Evolutionary conservation across 2,797 vertebrate genomes (phyloP).

Genomic region (Hydrophis major): DNA sequence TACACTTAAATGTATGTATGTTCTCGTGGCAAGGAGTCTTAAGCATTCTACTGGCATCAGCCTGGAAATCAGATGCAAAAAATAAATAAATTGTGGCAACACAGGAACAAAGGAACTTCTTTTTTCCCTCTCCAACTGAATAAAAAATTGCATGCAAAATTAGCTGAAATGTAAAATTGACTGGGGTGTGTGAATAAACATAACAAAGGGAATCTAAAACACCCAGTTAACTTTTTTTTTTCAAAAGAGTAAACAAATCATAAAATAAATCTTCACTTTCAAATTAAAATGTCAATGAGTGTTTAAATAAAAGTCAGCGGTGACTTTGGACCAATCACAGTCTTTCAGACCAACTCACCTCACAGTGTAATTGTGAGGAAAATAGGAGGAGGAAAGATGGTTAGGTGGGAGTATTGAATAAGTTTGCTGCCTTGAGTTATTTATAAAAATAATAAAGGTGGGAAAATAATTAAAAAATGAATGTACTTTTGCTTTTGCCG

Average conservation of each 20-base stretch:
- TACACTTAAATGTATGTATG: slow-evolving; percentile 34
- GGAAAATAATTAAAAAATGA: background rate
- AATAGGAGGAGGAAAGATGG: background rate
- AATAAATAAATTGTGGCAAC: slow-evolving; percentile 33
- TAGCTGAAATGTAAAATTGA: slow-evolving; percentile 54
- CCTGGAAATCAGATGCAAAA: slow-evolving; percentile 54
- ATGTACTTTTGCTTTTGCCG: background rate
- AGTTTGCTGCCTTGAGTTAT: background rate
- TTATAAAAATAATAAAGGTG: background rate
- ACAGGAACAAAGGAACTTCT: slow-evolving; percentile 38
- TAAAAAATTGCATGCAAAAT: slow-evolving; percentile 45
- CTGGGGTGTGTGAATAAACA: slow-evolving; percentile 33
- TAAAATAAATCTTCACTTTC: slow-evolving; percentile 6
- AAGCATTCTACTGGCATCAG: slow-evolving; percentile 67
- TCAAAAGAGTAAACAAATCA: background rate
- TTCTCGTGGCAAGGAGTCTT: slow-evolving; percentile 59
- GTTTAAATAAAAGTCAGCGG: background rate
- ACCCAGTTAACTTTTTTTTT: slow-evolving; percentile 24
- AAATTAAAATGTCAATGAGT: background rate
- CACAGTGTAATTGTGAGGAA: background rate
- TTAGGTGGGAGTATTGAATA: background rate
- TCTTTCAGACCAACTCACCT: background rate
- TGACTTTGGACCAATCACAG: background rate
- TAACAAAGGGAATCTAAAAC: slow-evolving; percentile 24
- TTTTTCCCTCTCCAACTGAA: slow-evolving; percentile 24